These are phyloP conservation scores for Actinia tenebrosa DNA, from an alignment of 64 coral and sea anemone species.

Conservation along the genomic window DNA sequence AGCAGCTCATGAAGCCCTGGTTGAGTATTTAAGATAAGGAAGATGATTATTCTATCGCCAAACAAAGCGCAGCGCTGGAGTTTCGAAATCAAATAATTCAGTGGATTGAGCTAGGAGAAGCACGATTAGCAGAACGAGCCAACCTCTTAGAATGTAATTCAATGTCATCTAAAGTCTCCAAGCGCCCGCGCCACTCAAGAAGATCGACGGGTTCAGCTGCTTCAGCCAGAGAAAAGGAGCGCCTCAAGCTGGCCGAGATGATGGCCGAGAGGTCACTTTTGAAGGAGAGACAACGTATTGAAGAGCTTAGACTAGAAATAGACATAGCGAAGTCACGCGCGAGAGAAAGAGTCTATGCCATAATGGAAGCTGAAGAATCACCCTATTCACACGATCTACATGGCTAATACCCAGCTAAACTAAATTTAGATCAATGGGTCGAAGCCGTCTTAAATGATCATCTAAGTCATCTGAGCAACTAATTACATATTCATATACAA, in stretches of 20 bases:
- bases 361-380: slow-evolving; percentile 3
- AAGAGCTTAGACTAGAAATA: slow-evolving; percentile 26
- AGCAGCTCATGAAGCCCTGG: neutral
- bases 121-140: neutral
- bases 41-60: slow-evolving; percentile 2
- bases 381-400: too few relatives aligned
- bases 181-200: neutral
- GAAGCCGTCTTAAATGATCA: too few relatives aligned
- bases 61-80: slow-evolving; percentile 2
- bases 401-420: too few relatives aligned
- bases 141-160: neutral
- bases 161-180: neutral
- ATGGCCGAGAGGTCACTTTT: neutral
- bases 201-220: neutral
- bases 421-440: too few relatives aligned
- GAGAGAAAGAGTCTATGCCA: slow-evolving; percentile 21
- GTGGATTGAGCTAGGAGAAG: neutral
- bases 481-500: too few relatives aligned
- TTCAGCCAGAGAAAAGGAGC: slow-evolving; percentile 13
- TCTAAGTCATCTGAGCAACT: too few relatives aligned
- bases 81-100: slow-evolving; percentile 16
- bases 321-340: slow-evolving; percentile 28
- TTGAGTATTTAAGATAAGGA: neutral
- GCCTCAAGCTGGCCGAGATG: neutral
- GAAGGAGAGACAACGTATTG: neutral